Percentiles rank a stretch among this genome's conserved stretches.
Conservation (phyloP, 1,140 invertebrate species). For the Papilio machaon region DNA sequence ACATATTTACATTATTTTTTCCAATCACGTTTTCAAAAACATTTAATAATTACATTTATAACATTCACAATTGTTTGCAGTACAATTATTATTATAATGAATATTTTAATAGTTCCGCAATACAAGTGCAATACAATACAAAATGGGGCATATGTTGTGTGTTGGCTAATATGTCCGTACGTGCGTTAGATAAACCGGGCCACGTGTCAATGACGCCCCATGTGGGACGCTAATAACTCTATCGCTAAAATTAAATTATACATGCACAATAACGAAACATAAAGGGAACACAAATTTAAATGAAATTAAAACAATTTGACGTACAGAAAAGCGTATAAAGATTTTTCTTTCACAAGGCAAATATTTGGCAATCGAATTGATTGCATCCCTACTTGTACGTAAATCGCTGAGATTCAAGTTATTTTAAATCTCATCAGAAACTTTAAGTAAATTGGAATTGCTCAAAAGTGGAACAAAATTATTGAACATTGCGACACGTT, state of each 20-base stretch:
- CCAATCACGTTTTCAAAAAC: no score
- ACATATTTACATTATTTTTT: no score
- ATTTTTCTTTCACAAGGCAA: background rate
- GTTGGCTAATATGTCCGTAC: background rate
- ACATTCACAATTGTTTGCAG: background rate
- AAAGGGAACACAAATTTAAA: no score
- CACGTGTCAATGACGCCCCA: slow-evolving; percentile 7
- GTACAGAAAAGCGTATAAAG: background rate
- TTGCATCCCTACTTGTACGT: no score
- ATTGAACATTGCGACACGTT: background rate
- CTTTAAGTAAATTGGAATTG: background rate
- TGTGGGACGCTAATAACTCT: background rate
- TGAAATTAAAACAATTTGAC: no score
- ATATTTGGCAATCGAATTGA: background rate
- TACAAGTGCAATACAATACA: background rate
- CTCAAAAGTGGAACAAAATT: background rate
- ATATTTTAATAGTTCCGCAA: background rate
- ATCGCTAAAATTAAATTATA: background rate
- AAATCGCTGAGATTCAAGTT: background rate
- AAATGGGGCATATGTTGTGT: background rate
- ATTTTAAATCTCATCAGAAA: background rate
- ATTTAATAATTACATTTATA: no score
- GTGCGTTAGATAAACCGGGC: background rate
- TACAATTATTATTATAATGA: background rate
- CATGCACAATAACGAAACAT: background rate